These are phyloP conservation scores for Erythrocercus mccallii DNA, from an alignment of 2,113 vertebrate genomes.

Conservation along the genomic window DNA sequence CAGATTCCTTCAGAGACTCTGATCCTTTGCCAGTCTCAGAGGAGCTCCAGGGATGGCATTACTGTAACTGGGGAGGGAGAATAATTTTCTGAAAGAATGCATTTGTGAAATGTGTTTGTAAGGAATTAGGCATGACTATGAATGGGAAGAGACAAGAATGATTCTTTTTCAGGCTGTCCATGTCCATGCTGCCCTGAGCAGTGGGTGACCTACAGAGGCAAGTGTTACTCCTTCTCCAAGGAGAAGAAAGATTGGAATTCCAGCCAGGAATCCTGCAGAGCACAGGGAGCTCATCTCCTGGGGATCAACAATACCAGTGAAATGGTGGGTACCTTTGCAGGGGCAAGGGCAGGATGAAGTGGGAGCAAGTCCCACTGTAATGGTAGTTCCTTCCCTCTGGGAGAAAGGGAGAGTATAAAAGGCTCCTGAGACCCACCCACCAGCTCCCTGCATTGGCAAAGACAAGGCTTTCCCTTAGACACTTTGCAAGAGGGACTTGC, in stretches of 20 bases:
- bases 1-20: neutral
- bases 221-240: conserved; percentile 43
- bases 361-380: neutral
- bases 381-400: neutral
- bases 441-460: neutral
- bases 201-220: neutral
- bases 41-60: neutral
- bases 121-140: neutral
- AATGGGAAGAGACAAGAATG: neutral
- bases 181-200: conserved; percentile 6
- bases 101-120: neutral
- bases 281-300: neutral
- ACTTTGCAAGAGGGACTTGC: neutral
- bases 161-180: neutral
- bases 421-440: neutral
- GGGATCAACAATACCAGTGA: neutral
- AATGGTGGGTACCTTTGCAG: neutral
- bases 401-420: neutral
- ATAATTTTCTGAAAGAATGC: neutral
- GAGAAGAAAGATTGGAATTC: conserved; percentile 16
- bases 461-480: neutral
- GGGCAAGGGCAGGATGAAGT: neutral
- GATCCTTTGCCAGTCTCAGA: neutral
- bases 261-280: conserved; percentile 11
- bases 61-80: neutral